Base-by-base conservation (phyloP, 2,113 vertebrate genomes). In the Numida meleagris region DNA sequence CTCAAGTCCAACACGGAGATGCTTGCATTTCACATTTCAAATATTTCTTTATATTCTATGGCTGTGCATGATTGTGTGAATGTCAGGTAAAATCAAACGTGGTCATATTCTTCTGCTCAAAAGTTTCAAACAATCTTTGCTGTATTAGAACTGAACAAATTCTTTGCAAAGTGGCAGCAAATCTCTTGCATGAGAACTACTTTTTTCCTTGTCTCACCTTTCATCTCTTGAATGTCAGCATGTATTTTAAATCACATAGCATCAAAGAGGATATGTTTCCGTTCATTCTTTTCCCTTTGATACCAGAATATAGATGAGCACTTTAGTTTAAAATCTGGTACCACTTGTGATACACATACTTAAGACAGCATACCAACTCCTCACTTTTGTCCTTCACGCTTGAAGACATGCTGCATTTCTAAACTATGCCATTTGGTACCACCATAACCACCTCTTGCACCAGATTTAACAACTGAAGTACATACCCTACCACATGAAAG, bases 151-250 rank as follows among this genome's bases (percentile, higher is more conserved):
- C 66, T 6, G 51, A 89, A 88, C 65, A 88, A 93, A 91, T 48
- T 38, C 36, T 81, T 88, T 81, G 43, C 78, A 80, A 76, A 80
- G 7, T 73, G 29, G 53, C 81, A 78, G 80, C 68, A 90, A 89
- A 90, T 38, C n/a, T 80, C 50, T 74, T 72, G 16, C 21, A 65
- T 75, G 82, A 83, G 63, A 94, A 80, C 7, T 12, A 16, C 25
- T 27, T 74, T 83, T 88, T 67, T 50, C 20, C 24, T 91, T 40
- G n/a, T 62, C 62, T 67, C 38, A 86, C 45, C 75, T 90, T 90
- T 86, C 50, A 88, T 70, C 42, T 88, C 67, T 61, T 67, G 42
- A 95, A 80, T 67, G 67, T 74, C 89, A 92, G 89, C 59, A 88
- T 13, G 0, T 73, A 94, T 82, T 95, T 94, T 67, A 88, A 92